Evolutionary conservation across 1,140 invertebrate species (phyloP).

Genomic region (Triops longicaudatus): DNA sequence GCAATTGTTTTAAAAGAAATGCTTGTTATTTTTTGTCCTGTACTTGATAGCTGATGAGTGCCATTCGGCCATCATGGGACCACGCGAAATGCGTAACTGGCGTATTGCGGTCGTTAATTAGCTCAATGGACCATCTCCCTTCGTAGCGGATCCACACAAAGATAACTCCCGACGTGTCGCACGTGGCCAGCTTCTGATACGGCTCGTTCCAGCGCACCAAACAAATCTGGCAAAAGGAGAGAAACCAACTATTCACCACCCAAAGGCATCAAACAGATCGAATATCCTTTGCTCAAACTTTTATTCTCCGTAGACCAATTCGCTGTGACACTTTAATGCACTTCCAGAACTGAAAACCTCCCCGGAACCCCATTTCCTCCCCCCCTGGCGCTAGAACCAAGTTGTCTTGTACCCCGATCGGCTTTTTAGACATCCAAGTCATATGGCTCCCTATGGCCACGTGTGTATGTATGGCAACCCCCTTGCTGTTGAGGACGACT

Average conservation of each 20-base stretch:
- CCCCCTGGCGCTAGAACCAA: no score
- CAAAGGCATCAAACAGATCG: neutral
- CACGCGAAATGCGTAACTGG: conserved; percentile 87
- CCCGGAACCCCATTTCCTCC: no score
- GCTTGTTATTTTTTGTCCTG: no score
- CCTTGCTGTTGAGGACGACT: neutral
- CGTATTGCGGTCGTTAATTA: conserved; percentile 95
- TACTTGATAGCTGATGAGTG: conserved; percentile 93
- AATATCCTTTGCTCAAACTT: neutral
- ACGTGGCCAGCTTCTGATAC: conserved; percentile 95
- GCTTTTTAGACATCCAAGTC: neutral
- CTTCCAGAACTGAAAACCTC: neutral
- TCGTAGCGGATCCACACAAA: conserved; percentile 99
- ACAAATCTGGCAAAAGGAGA: conserved; percentile 59
- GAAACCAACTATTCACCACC: neutral
- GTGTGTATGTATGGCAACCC: neutral
- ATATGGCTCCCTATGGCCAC: neutral
- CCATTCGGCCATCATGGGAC: conserved; percentile 97
- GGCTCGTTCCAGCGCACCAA: conserved; percentile 98
- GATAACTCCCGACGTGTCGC: conserved; percentile 94
- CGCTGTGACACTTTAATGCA: neutral
- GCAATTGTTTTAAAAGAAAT: no score
- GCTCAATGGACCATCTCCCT: conserved; percentile 95
- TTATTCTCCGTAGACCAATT: neutral
- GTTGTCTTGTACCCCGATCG: neutral